Percentiles rank a stretch among this genome's conserved stretches.
These are phyloP conservation scores for Heliconius charithonia DNA, from an alignment of 2,888 invertebrate species.

Conservation along the genomic window DNA sequence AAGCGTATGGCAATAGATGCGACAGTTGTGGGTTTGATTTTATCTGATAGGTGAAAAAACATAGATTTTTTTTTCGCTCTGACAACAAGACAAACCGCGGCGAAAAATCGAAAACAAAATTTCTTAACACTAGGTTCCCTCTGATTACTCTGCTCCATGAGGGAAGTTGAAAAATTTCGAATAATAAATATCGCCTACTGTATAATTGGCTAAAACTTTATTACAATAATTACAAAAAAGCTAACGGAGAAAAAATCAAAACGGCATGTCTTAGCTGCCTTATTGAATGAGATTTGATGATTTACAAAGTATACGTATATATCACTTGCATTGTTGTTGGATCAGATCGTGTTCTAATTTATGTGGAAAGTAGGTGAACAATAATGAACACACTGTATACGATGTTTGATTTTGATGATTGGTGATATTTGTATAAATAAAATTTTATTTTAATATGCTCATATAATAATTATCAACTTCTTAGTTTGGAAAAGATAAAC, in stretches of 20 bases:
- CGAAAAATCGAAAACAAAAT: too few relatives aligned
- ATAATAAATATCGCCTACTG: background rate
- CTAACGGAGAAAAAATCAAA: background rate
- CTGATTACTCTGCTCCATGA: too few relatives aligned
- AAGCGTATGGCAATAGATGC: too few relatives aligned
- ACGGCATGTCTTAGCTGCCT: background rate
- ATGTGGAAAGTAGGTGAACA: background rate
- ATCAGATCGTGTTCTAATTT: background rate
- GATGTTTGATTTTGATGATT: background rate
- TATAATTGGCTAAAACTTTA: background rate
- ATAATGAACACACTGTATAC: background rate
- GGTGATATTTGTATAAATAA: background rate
- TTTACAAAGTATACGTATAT: background rate
- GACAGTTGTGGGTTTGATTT: too few relatives aligned
- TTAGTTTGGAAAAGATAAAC: too few relatives aligned
- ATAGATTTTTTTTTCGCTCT: too few relatives aligned
- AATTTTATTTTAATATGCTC: background rate
- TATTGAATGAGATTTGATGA: constrained; percentile 1
- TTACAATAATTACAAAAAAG: background rate
- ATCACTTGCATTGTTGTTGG: background rate
- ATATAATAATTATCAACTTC: too few relatives aligned
- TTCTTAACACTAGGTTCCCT: too few relatives aligned
- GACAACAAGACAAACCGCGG: too few relatives aligned
- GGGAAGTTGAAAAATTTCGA: too few relatives aligned
- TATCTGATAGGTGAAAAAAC: too few relatives aligned